These are phyloP conservation scores for Sebastolobus alascanus DNA, from an alignment of 2,797 vertebrate species.

Conservation along the genomic window DNA sequence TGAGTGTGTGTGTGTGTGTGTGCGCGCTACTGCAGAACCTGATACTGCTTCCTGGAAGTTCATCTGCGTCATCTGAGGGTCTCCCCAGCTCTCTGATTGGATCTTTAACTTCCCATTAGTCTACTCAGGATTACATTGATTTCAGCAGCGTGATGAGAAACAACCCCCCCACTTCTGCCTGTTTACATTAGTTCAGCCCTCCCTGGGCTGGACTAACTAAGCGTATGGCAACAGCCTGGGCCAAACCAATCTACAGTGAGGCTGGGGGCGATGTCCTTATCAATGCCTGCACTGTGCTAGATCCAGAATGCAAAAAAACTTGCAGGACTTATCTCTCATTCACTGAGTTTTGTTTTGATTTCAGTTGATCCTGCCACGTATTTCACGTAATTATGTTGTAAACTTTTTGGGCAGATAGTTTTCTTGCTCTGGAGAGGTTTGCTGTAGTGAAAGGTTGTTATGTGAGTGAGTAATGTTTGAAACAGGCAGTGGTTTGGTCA, in stretches of 20 bases:
- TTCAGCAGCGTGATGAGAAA: constrained; percentile 21
- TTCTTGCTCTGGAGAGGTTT: constrained; percentile 17
- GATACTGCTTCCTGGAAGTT: constrained; percentile 68
- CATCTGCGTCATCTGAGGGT: constrained; percentile 55
- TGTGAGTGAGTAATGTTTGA: background rate
- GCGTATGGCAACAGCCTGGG: constrained; percentile 9
- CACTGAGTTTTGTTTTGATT: constrained; percentile 1
- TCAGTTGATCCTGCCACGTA: background rate
- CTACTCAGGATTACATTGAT: constrained; percentile 47
- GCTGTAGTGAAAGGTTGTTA: background rate
- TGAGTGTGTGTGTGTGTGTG: constrained; percentile 12
- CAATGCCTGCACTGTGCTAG: constrained; percentile 37
- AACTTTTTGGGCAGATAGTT: background rate
- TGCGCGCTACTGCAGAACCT: constrained; percentile 33
- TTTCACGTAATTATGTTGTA: constrained; percentile 13
- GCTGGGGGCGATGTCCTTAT: constrained; percentile 18
- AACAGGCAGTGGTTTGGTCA: background rate
- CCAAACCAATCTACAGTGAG: constrained; percentile 30
- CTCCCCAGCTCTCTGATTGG: constrained; percentile 57
- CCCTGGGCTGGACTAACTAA: constrained; percentile 4
- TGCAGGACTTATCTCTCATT: background rate
- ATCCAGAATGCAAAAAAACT: constrained; percentile 20
- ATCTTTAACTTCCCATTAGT: constrained; percentile 53
- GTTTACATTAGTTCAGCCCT: constrained; percentile 45
- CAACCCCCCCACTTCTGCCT: constrained; percentile 7